A percentile compares a stretch with the other conserved stretches of the same genome.
These are phyloP conservation scores for Archilochus colubris DNA, from an alignment of 2,113 vertebrate species.

Conservation along the genomic window DNA sequence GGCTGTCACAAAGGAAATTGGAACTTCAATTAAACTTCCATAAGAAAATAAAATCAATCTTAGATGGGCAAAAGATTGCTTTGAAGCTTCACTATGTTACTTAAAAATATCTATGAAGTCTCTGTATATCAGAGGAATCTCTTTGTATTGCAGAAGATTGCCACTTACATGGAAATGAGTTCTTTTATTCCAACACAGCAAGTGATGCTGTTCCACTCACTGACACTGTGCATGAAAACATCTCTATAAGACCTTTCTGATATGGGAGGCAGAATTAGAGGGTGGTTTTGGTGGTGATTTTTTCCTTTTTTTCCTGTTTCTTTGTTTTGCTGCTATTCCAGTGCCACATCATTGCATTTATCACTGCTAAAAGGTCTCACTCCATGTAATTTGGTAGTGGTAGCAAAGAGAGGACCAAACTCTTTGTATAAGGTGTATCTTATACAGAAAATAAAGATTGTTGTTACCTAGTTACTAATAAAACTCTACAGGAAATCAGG, in stretches of 20 bases:
- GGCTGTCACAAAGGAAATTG: not conserved
- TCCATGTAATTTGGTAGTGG: not conserved
- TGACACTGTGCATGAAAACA: not conserved
- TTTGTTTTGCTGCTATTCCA: not conserved
- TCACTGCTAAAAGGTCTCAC: not conserved
- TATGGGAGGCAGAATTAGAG: not conserved
- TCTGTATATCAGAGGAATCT: not conserved
- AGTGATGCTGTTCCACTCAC: not conserved
- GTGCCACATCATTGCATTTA: not conserved
- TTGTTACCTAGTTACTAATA: not conserved
- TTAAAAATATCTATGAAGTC: not conserved
- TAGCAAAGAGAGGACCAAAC: not conserved
- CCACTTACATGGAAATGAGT: slow-evolving; percentile 16
- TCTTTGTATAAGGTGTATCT: not conserved
- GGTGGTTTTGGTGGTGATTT: not conserved
- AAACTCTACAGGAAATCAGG: not conserved
- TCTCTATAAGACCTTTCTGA: not conserved
- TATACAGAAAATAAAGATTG: not conserved
- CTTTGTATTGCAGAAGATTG: slow-evolving; percentile 44
- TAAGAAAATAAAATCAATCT: slow-evolving; percentile 1
- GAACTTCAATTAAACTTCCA: slow-evolving; percentile 12
- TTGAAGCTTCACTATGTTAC: slow-evolving; percentile 7
- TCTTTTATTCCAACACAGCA: not conserved
- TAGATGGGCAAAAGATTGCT: not conserved
- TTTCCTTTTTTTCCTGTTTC: not conserved